These are phyloP conservation scores for Drosophila malerkotliana DNA, from an alignment of 1,140 invertebrate genomes.

Conservation along the genomic window DNA sequence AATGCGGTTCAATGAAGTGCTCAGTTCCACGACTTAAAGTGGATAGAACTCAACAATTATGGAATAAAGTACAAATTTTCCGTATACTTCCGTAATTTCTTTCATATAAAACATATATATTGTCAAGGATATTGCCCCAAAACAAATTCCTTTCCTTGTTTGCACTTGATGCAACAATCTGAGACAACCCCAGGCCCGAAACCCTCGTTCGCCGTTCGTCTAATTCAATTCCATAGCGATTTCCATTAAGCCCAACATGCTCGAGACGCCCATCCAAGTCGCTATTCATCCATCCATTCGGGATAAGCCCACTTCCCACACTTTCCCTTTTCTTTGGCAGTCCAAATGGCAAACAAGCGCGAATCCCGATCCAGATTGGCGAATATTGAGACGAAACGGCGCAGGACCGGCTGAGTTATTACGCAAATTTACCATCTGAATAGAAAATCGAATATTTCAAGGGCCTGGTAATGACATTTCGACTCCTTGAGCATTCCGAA, in stretches of 20 bases:
- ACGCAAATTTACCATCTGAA: constrained; percentile 73
- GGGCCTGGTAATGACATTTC: constrained; percentile 72
- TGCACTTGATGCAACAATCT: constrained; percentile 16
- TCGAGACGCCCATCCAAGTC: constrained; percentile 42
- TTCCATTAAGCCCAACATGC: constrained; percentile 29
- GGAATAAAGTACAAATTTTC: too few species aligned
- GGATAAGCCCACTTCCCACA: constrained; percentile 25
- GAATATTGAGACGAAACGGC: constrained; percentile 21
- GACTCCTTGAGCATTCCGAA: constrained; percentile 30
- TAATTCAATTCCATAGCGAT: constrained; percentile 43
- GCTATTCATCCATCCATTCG: constrained; percentile 27
- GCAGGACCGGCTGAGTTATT: constrained; percentile 54
- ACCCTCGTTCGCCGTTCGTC: constrained; percentile 22
- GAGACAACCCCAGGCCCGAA: not conserved
- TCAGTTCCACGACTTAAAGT: not conserved
- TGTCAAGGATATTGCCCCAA: not conserved
- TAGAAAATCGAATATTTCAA: constrained; percentile 76
- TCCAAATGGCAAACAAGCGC: constrained; percentile 61
- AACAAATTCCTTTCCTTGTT: constrained; percentile 8
- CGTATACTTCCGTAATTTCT: not conserved
- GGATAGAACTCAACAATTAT: not conserved
- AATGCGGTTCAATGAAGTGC: constrained; percentile 1
- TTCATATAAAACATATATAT: not conserved
- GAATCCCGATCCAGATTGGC: constrained; percentile 22
- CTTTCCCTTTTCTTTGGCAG: constrained; percentile 21